phyloP scores from a whole-genome alignment of 92 coral and sea anemone genomes.

The Palythoa caribaeorum region DNA sequence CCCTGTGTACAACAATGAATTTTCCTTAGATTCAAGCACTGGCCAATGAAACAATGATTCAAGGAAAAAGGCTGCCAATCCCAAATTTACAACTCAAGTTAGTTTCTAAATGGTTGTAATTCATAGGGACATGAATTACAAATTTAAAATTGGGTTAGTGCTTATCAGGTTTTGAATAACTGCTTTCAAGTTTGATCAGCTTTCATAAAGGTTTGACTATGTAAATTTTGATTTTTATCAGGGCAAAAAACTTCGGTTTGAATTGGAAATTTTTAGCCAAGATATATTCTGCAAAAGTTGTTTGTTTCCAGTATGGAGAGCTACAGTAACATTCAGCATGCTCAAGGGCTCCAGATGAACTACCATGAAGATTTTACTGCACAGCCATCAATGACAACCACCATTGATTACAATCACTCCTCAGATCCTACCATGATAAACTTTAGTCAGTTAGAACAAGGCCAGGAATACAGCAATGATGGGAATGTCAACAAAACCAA shows the following conservation, averaged over 20 bases:
- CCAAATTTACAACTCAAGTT: no score
- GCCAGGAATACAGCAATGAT: not conserved
- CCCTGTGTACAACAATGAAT: no score
- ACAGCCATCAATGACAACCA: constrained; percentile 2
- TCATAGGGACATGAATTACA: no score
- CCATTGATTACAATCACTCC: constrained; percentile 32
- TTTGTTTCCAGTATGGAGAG: constrained; percentile 18
- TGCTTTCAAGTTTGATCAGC: no score
- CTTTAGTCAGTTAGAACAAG: not conserved
- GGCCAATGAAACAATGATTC: no score
- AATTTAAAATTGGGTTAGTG: no score
- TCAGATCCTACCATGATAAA: constrained; percentile 8
- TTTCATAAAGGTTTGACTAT: not conserved
- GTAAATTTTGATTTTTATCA: not conserved
- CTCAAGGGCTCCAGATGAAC: constrained; percentile 35
- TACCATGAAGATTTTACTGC: constrained; percentile 11
- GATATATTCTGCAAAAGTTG: not conserved
- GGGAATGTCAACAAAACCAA: constrained; percentile 67
- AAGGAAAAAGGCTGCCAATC: no score
- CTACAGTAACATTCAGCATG: constrained; percentile 7
- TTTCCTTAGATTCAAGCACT: no score
- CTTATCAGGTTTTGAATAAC: no score
- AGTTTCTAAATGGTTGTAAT: no score
- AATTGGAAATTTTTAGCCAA: not conserved
- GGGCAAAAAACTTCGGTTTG: not conserved